phyloP scores from a whole-genome alignment of 2,113 vertebrate genomes.

The Tonatia bakeri region DNA sequence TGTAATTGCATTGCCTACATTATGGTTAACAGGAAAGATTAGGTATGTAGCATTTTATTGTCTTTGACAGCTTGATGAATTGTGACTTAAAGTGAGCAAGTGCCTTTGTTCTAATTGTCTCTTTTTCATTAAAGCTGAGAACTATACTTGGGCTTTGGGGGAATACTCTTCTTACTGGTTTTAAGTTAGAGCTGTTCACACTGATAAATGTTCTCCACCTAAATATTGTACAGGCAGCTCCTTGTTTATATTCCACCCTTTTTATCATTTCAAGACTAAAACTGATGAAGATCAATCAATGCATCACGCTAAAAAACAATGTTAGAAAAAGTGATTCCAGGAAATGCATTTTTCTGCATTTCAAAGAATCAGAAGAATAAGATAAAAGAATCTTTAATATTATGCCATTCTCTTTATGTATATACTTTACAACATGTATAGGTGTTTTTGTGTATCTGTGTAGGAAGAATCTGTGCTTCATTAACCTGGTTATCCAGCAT shows the following conservation, averaged over 20 bases:
- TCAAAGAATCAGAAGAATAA: neutral
- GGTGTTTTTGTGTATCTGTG: neutral
- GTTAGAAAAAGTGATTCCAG: slow-evolving; percentile 47
- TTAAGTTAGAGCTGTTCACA: slow-evolving; percentile 60
- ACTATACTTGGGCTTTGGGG: slow-evolving; percentile 53
- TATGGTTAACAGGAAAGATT: slow-evolving; percentile 75
- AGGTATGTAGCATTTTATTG: slow-evolving; percentile 72
- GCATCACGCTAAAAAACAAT: slow-evolving; percentile 41
- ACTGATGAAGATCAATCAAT: slow-evolving; percentile 61
- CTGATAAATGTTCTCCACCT: slow-evolving; percentile 63
- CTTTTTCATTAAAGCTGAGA: slow-evolving; percentile 77
- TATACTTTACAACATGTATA: neutral
- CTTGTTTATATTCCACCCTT: slow-evolving; percentile 60
- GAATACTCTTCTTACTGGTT: slow-evolving; percentile 59
- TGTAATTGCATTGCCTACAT: slow-evolving; percentile 75
- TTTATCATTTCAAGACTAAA: slow-evolving; percentile 67
- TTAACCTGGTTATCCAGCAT: neutral
- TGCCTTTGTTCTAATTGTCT: slow-evolving; percentile 76
- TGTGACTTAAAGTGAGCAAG: slow-evolving; percentile 75
- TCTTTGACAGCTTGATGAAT: slow-evolving; percentile 80
- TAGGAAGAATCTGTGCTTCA: neutral
- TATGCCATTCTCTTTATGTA: neutral
- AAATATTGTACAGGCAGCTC: slow-evolving; percentile 40
- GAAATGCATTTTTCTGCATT: slow-evolving; percentile 47
- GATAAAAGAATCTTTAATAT: neutral